Percentiles rank a stretch among this genome's conserved stretches.
These are phyloP conservation scores for Flexamia atlantica DNA, from an alignment of 2,888 invertebrate species.

Conservation along the genomic window DNA sequence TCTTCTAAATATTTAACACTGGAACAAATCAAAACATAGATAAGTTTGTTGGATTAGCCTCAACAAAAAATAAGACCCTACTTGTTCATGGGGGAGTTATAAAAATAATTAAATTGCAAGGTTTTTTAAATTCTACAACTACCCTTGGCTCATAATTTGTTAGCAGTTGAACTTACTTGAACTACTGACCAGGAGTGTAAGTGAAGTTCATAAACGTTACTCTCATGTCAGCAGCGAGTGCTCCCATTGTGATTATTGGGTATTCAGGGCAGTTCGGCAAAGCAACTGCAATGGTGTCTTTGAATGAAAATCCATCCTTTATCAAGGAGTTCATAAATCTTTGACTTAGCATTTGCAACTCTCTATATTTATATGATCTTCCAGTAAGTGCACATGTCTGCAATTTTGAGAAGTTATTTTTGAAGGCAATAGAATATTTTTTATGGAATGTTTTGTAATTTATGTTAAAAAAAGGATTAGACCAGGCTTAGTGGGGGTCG, in stretches of 20 bases:
- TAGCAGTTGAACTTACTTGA: constrained; percentile 3
- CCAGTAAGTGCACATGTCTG: constrained; percentile 87
- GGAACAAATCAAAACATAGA: too few relatives aligned
- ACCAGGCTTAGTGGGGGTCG: neutral
- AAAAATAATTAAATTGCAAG: too few relatives aligned
- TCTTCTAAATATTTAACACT: too few relatives aligned
- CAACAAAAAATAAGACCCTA: too few relatives aligned
- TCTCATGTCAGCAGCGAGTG: constrained; percentile 82
- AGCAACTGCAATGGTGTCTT: constrained; percentile 84
- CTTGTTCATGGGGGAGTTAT: too few relatives aligned
- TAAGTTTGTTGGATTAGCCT: too few relatives aligned
- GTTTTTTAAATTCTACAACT: too few relatives aligned
- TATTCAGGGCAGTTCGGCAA: constrained; percentile 88
- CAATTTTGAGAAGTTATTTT: constrained; percentile 71
- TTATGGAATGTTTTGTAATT: too few relatives aligned
- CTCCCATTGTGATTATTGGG: constrained; percentile 81
- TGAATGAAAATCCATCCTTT: constrained; percentile 81
- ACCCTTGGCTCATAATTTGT: too few relatives aligned
- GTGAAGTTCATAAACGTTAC: constrained; percentile 86
- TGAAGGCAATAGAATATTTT: too few relatives aligned
- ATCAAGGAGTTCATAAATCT: constrained; percentile 83
- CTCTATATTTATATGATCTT: constrained; percentile 84
- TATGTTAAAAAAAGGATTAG: too few relatives aligned
- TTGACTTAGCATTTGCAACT: constrained; percentile 81
- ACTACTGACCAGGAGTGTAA: constrained; percentile 78